Conservation (phyloP, 2,113 vertebrate genomes). For the Spermophilus dauricus region DNA sequence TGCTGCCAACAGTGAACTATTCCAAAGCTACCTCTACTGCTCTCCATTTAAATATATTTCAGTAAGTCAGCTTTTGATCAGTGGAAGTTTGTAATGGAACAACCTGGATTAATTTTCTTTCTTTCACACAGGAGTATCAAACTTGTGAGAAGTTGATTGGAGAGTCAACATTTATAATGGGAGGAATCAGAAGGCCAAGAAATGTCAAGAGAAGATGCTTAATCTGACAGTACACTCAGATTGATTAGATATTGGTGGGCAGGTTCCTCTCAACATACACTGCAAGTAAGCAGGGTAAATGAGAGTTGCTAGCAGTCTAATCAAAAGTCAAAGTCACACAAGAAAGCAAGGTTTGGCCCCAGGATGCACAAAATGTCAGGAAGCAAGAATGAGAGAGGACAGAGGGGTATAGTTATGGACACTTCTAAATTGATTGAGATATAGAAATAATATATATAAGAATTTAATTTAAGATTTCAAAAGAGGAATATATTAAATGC, state of each 20-base stretch:
- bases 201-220: neutral
- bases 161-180: constrained; percentile 10
- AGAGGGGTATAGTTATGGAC: neutral
- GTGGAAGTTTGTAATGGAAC: neutral
- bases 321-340: neutral
- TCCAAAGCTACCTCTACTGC: neutral
- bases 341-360: neutral
- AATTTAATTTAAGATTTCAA: neutral
- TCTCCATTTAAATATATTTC: constrained; percentile 27
- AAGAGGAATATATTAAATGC: neutral
- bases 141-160: neutral
- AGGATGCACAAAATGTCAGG: neutral
- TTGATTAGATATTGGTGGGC: neutral
- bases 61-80: neutral
- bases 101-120: neutral
- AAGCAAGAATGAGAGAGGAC: neutral
- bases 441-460: neutral
- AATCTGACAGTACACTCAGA: neutral
- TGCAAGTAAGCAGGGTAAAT: neutral
- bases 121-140: neutral
- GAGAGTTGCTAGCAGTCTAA: neutral
- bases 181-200: neutral
- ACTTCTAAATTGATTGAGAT: neutral
- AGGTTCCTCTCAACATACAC: neutral
- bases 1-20: neutral